These are phyloP conservation scores for Parnassius glacialis DNA, from an alignment of 2,888 invertebrate species.

Conservation along the genomic window DNA sequence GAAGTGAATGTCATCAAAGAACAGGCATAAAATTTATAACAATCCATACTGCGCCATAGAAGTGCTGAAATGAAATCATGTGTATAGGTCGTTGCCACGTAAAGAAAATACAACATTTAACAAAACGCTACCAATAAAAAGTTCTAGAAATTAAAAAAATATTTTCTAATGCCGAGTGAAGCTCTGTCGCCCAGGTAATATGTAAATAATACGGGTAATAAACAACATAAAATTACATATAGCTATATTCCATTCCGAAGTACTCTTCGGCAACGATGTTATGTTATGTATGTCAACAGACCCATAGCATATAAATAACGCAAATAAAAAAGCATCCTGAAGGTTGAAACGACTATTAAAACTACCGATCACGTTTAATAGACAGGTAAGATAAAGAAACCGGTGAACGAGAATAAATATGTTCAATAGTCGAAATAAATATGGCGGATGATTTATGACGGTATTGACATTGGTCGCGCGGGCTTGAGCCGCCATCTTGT, in stretches of 20 bases:
- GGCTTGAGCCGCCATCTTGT: slow-evolving; percentile 68
- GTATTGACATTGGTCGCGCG: slow-evolving; percentile 69
- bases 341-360: slow-evolving; percentile 27
- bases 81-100: too few species aligned
- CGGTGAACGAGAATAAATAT: slow-evolving; percentile 39
- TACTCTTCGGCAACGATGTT: neutral
- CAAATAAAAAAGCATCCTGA: slow-evolving; percentile 10
- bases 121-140: too few species aligned
- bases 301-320: slow-evolving; percentile 13
- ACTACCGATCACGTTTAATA: slow-evolving; percentile 29
- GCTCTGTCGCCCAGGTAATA: neutral
- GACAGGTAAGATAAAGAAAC: slow-evolving; percentile 33
- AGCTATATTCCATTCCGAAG: neutral
- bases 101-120: too few species aligned
- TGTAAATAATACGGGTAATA: slow-evolving; percentile 8
- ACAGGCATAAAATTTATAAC: too few species aligned
- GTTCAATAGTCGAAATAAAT: slow-evolving; percentile 63
- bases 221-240: slow-evolving; percentile 3
- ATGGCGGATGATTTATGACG: slow-evolving; percentile 73
- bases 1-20: too few species aligned
- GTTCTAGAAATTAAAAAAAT: too few species aligned
- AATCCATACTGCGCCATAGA: too few species aligned
- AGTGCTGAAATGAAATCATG: too few species aligned
- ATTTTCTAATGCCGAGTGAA: too few species aligned
- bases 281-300: slow-evolving; percentile 9